Conservation (phyloP, 2,888 invertebrate species). For the Allolobophora icterica region DNA sequence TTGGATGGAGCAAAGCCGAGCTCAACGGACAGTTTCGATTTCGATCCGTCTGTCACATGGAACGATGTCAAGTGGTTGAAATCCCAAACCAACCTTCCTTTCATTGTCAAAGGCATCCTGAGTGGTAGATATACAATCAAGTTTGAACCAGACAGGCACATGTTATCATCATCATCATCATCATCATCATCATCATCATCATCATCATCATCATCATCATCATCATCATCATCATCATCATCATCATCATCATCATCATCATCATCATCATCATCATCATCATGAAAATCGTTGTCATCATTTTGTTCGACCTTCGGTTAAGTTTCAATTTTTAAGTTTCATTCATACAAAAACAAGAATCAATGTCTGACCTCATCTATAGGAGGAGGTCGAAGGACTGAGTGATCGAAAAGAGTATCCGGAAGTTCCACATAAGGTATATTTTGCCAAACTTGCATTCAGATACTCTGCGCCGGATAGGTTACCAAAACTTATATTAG, state of each 20-base stretch:
- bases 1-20: neutral
- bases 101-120: slow-evolving; percentile 84
- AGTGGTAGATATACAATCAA: slow-evolving; percentile 66
- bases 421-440: no score
- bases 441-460: neutral
- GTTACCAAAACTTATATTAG: neutral
- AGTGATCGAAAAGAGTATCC: no score
- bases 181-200: no score
- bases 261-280: no score
- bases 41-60: slow-evolving; percentile 82
- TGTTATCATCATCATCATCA: neutral
- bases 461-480: neutral
- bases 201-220: no score
- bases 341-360: no score
- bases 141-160: neutral
- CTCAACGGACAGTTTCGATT: neutral
- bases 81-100: slow-evolving; percentile 76
- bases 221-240: neutral
- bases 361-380: no score
- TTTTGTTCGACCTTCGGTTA: no score
- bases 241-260: neutral
- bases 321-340: no score
- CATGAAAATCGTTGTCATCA: no score
- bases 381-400: no score
- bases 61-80: slow-evolving; percentile 85